phyloP scores from a whole-genome alignment of 2,797 vertebrate genomes.

The Bradypus variegatus region DNA sequence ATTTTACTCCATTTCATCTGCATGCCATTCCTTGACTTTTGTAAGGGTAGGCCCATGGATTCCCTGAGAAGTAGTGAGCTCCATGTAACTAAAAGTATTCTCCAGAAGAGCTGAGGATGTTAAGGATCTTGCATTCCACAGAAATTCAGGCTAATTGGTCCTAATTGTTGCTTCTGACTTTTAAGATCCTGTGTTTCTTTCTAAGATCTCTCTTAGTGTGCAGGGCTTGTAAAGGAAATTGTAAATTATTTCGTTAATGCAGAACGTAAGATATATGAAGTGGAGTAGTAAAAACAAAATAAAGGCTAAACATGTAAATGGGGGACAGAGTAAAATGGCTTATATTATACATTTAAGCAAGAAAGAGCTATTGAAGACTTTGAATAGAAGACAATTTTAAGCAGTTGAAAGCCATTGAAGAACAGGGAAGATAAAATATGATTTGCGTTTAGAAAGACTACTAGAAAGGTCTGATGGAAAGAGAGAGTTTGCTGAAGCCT shows the following conservation, averaged over 20 bases:
- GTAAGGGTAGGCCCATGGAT: neutral
- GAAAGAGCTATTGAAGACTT: neutral
- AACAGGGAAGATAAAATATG: neutral
- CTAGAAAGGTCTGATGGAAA: neutral
- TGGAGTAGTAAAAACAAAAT: neutral
- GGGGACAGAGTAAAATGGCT: neutral
- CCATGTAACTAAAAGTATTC: neutral
- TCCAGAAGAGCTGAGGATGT: neutral
- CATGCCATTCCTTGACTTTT: conserved; percentile 21
- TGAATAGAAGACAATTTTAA: neutral
- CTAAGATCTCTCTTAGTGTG: neutral
- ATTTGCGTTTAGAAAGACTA: neutral
- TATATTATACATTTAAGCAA: neutral
- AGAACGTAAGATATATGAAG: neutral
- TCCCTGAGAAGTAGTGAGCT: neutral
- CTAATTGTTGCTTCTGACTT: neutral
- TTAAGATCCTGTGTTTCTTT: neutral
- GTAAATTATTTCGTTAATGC: neutral
- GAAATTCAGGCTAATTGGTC: neutral
- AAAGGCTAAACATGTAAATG: neutral
- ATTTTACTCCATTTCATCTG: conserved; percentile 26
- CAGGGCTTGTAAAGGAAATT: neutral
- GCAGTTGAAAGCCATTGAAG: neutral
- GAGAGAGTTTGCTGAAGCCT: neutral
- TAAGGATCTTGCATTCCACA: neutral